Base-by-base conservation (phyloP, 2,113 vertebrate genomes). In the Chroicocephalus ridibundus region DNA sequence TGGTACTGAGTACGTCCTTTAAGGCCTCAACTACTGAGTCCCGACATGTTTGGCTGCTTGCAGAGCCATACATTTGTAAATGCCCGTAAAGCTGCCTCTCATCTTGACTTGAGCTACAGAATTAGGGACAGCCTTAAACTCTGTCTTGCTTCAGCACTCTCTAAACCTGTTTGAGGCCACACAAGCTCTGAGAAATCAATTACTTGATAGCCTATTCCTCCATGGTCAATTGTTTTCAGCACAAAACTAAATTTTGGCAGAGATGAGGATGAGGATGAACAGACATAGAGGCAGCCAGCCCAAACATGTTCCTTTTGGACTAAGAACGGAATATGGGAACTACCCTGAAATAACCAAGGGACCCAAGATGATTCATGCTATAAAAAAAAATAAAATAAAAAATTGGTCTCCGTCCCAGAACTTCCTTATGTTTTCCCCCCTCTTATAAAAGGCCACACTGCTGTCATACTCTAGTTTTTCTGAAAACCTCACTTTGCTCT, bases 51-150 rank as follows among this genome's bases (percentile, higher is more conserved):
- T 77, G 65, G 46, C 60, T 80, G 75, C 79, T 51, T 51, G 71
- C 68, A 60, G 75, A 70, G 55, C 85, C 13, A 2, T 49, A 18
- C 0, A 1, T 80, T 75, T 93, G 72, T 86, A 93, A 94, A 78
- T 68, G 76, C 83, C 61, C 44, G 20, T 86, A 94, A 96, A 96
- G 82, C 80, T 95, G 80, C 77, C 34, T 89, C 81, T 91, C 46
- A 86, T 94, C 85, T 92, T 86, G 86, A 80, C 13, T 64, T 90
- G 77, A 96, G 90, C 88, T 76, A 74, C 80, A 96, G 88, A 96
- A 95, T 93, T 95, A 96, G 80, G 74, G 82, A 86, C 76, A 89
- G 86, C 83, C 70, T 94, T 94, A 93, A 92, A 76, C 77, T 68
- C 44, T 76, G 90, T 84, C 88, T 94, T 88, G 88, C 82, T 93